Evolutionary conservation across 2,888 invertebrate genomes (phyloP).

Genomic region (Hypomecis atomaria): DNA sequence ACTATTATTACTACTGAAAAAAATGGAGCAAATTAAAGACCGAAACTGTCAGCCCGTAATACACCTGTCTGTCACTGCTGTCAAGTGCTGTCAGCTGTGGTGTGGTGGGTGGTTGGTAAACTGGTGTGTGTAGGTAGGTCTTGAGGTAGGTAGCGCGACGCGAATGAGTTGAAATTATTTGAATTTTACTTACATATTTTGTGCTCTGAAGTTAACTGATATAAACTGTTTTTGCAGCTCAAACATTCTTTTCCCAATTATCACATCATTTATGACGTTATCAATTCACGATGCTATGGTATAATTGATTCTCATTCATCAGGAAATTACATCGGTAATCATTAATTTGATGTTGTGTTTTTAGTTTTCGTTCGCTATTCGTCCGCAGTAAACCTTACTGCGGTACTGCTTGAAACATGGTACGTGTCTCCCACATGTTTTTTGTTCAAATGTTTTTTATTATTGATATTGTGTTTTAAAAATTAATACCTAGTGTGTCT

Average conservation of each 20-base stretch:
- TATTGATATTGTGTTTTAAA: slow-evolving; percentile 14
- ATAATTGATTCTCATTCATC: slow-evolving; percentile 44
- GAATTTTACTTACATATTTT: no score
- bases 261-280: slow-evolving; percentile 7
- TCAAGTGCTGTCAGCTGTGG: no score
- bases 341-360: slow-evolving; percentile 52
- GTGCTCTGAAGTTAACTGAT: no score
- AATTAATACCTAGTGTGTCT: slow-evolving; percentile 1
- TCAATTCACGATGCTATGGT: slow-evolving; percentile 26
- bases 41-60: no score
- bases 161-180: no score
- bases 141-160: no score
- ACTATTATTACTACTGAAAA: no score
- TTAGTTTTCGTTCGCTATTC: slow-evolving; percentile 57
- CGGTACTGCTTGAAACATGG: slow-evolving; percentile 55
- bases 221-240: background rate
- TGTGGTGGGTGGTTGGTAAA: no score
- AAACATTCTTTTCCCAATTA: slow-evolving; percentile 2
- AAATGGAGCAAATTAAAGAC: no score
- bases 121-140: no score
- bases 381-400: slow-evolving; percentile 47
- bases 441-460: slow-evolving; percentile 26
- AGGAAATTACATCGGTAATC: slow-evolving; percentile 55
- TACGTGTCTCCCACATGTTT: slow-evolving; percentile 52
- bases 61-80: no score